Percentiles rank a stretch among this genome's conserved stretches.
Evolutionary conservation across 1,140 invertebrate species (phyloP).

Genomic region (Formica selysi): DNA sequence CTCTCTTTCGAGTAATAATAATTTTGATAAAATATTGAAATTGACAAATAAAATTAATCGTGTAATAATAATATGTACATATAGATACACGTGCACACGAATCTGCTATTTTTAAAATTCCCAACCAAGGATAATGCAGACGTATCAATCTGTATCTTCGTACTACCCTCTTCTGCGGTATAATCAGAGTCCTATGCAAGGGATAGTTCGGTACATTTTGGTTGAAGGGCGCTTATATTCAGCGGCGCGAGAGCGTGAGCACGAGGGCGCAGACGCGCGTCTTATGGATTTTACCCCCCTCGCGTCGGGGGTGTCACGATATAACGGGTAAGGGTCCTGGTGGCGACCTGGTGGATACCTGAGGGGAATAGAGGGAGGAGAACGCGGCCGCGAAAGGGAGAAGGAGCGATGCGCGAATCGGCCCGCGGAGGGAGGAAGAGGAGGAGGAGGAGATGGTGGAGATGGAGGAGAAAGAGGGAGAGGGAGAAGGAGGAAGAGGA

Average conservation of each 20-base stretch:
- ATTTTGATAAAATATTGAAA: conserved; percentile 23
- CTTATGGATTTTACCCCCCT: conserved; percentile 85
- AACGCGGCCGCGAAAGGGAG: conserved; percentile 46
- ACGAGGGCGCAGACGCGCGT: conserved; percentile 82
- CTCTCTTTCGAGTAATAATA: not conserved
- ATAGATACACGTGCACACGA: no score
- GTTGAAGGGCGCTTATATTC: conserved; percentile 47
- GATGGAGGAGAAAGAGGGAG: not conserved
- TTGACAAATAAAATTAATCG: not conserved
- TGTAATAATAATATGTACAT: not conserved
- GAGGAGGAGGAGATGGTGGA: no score
- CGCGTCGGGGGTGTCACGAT: conserved; percentile 41
- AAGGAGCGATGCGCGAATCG: conserved; percentile 53
- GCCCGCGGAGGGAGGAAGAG: conserved; percentile 30
- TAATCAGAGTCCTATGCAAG: not conserved
- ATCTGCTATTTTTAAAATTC: not conserved
- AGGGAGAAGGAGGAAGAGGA: conserved; percentile 12
- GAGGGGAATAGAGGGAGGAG: conserved; percentile 31
- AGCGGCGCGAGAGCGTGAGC: conserved; percentile 39
- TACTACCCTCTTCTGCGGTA: not conserved
- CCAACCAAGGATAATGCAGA: not conserved
- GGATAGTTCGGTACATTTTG: conserved; percentile 8
- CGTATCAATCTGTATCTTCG: not conserved
- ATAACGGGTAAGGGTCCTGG: conserved; percentile 32
- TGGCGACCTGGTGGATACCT: not conserved